A percentile compares a stretch with the other conserved stretches of the same genome.
Evolutionary conservation across 30 jellyfish, hydroid and myxozoan genomes (phyloP).

Genomic region (Cassiopea andromeda): DNA sequence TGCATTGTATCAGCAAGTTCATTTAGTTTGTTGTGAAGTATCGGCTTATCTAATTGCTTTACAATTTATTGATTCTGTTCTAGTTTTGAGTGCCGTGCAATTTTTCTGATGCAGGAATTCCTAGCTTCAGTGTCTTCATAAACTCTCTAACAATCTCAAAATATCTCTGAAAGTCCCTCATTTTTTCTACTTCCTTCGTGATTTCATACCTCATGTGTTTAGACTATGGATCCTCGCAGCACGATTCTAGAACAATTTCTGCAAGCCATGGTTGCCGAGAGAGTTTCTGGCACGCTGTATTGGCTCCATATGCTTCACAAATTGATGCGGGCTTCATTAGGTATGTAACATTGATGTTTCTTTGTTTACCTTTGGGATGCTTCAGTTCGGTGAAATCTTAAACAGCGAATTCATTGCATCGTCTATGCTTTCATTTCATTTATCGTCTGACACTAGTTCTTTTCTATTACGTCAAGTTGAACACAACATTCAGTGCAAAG

Average conservation of each 20-base stretch:
- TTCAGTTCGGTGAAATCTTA: no score
- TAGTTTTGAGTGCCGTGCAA: no score
- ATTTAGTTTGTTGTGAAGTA: no score
- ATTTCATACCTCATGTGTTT: neutral
- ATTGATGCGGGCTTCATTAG: slow-evolving; percentile 74
- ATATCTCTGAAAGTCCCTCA: neutral
- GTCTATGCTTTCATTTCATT: no score
- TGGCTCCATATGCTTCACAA: slow-evolving; percentile 95
- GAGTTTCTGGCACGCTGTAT: slow-evolving; percentile 77
- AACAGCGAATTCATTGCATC: no score
- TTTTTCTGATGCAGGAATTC: no score
- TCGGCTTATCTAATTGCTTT: no score
- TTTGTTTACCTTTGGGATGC: no score
- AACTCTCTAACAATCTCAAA: no score
- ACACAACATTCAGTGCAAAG: slow-evolving; percentile 87
- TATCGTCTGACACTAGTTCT: neutral
- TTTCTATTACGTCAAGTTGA: slow-evolving; percentile 57
- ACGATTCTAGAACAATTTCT: slow-evolving; percentile 86
- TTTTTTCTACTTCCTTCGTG: neutral
- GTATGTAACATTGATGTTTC: slow-evolving; percentile 19
- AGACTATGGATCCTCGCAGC: slow-evolving; percentile 77
- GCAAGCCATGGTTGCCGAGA: slow-evolving; percentile 74
- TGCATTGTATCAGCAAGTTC: no score
- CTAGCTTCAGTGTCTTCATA: no score
- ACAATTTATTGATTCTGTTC: no score